Percentiles rank a stretch among this genome's conserved stretches.
Conservation (phyloP, 2,888 invertebrate species). For the Zonitis immaculata region DNA sequence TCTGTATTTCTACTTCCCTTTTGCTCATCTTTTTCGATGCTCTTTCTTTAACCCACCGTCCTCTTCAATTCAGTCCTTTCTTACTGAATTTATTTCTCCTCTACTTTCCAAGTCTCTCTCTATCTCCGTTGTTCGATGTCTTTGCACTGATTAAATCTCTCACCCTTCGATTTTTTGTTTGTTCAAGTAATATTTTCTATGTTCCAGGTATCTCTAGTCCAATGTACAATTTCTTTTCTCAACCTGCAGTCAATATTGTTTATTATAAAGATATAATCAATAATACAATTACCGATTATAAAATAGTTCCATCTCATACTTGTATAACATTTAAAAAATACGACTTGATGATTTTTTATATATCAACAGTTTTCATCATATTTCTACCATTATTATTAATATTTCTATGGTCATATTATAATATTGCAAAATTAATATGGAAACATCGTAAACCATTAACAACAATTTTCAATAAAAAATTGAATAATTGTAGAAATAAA, state of each 20-base stretch:
- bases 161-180: too few species aligned
- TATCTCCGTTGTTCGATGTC: too few species aligned
- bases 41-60: too few species aligned
- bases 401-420: slow-evolving; percentile 52
- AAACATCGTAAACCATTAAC: slow-evolving; percentile 44
- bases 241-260: slow-evolving; percentile 34
- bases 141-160: too few species aligned
- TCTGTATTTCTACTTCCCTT: too few species aligned
- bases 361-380: slow-evolving; percentile 40
- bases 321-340: slow-evolving; percentile 34
- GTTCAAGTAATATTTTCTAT: too few species aligned
- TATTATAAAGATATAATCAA: slow-evolving; percentile 25
- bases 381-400: slow-evolving; percentile 50
- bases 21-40: too few species aligned
- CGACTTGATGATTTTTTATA: slow-evolving; percentile 34
- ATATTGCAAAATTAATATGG: slow-evolving; percentile 53
- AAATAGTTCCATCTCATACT: slow-evolving; percentile 16
- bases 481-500: slow-evolving; percentile 20
- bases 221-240: slow-evolving; percentile 44
- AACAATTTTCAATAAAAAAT: slow-evolving; percentile 19
- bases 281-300: slow-evolving; percentile 27
- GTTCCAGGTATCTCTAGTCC: slow-evolving; percentile 47
- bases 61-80: too few species aligned
- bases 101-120: too few species aligned
- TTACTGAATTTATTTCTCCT: too few species aligned